Conservation (phyloP, 2,797 vertebrate species). For the Anisognathus igniventris region DNA sequence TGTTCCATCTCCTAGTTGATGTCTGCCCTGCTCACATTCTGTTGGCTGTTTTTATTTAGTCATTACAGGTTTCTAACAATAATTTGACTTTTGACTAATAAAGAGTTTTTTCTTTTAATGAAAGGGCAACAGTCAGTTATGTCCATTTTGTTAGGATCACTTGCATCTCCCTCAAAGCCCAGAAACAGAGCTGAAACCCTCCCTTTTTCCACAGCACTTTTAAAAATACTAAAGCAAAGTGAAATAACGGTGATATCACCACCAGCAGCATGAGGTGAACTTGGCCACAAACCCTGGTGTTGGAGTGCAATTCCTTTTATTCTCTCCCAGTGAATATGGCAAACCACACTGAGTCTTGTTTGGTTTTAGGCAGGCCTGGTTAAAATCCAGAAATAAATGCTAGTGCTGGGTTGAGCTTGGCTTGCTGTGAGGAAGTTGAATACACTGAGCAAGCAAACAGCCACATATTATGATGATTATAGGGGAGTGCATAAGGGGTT, state of each 20-base stretch:
- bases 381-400: constrained; percentile 46
- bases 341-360: constrained; percentile 5
- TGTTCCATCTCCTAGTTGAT: not conserved
- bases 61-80: not conserved
- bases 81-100: not conserved
- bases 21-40: not conserved
- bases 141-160: not conserved
- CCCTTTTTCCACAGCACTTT: not conserved
- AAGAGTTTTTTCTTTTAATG: not conserved
- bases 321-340: constrained; percentile 30
- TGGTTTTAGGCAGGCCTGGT: constrained; percentile 35
- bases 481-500: not conserved
- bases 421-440: constrained; percentile 30
- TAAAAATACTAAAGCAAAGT: not conserved
- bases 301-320: constrained; percentile 6
- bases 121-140: not conserved
- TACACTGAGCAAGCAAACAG: constrained; percentile 22
- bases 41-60: not conserved
- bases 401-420: constrained; percentile 18
- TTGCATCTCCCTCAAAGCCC: not conserved
- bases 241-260: not conserved
- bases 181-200: not conserved
- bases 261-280: constrained; percentile 32
- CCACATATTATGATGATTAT: not conserved
- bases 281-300: not conserved